Evolutionary conservation across 2,888 invertebrate genomes (phyloP), one percentile per base, ranked within the genome.

Genomic region (Ectemnius lituratus): DNA sequence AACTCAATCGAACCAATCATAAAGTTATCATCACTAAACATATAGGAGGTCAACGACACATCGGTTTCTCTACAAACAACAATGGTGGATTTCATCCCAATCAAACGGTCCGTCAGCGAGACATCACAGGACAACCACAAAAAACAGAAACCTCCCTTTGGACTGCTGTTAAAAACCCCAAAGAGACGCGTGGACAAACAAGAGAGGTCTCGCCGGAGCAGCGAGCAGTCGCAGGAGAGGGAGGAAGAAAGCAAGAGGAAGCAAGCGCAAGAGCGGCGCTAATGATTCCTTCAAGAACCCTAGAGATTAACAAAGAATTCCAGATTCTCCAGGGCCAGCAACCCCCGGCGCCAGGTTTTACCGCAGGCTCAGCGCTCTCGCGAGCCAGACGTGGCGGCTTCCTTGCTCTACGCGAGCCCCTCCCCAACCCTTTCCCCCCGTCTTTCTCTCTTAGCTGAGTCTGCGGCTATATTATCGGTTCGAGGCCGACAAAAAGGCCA

Each of bases 401-500:
- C 37, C 37, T 37, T 37, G 37, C 8, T 37, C 37, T 37, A 37
- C 37, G 23, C 23, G 37, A 37, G 37, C 37, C 8, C 37, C 37
- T 37, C 37, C 11, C 37, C 5, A 11, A 37, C 8, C 16, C 62
- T 64, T 66, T 27, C 37, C 59, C 47, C 20, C 27, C 67, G n/a
- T n/a, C 18, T 0, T 16, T 14, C 16, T 14, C 47, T 59, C 59
- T 49, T 67, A 37, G 37, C 37, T 37, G 28, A 45, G 66, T 68
- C 71, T 64, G 58, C 61, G 67, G 28, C 63, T 46, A 5, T 76
- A 75, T 71, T 71, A 77, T 74, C 76, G 78, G 72, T 66, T 75
- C 61, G 47, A 73, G 65, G 70, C 57, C 61, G 58, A 69, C 56
- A 68, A 75, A 72, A 67, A 68, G 59, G 46, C 60, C 56, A 11